Evolutionary conservation across 2,888 invertebrate species (phyloP), one percentile per base, ranked within the genome.

Genomic region (Toxonevra muliebris): DNA sequence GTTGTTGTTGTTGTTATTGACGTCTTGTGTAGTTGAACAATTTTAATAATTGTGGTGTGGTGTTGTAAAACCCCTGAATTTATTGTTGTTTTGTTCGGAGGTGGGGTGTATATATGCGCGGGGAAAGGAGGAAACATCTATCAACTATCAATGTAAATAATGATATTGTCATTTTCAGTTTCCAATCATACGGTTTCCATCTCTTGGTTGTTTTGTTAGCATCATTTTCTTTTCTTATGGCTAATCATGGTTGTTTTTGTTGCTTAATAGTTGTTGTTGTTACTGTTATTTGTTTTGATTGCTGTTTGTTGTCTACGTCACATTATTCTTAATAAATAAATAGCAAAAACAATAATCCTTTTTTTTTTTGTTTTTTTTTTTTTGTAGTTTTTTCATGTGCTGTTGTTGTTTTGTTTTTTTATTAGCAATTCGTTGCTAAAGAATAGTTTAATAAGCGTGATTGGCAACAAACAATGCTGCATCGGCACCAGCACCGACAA

Each of bases 401-500:
- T 2, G 11, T 15, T 65, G 41, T 66, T 53, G 54, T 43, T 43
- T n/a, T 55, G 12, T 20, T 45, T 10, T 30, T 30, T n/a, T n/a
- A n/a, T n/a, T 30, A 30, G 30, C 30, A 30, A 4, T 30, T 7
- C 30, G 7, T 30, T 30, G 30, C 30, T 30, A 20, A 42, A 61
- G 41, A 50, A 61, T 65, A 57, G 43, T 82, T 89, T 96, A 99
- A 87, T 98, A 98, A 76, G 95, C 93, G 86, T 98, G 98, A 87
- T 98, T 94, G 80, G 96, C 95, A 77, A 98, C 92, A 87, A 97
- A 98, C 76, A 98, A 91, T 73, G 93, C 92, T 77, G 94, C 89
- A 3, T 91, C 93, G 63, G 93, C 97, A 76, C 96, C 97, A 82
- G 91, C 91, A 82, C 97, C 95, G 80, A 89, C 88, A 30, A 92